These are phyloP conservation scores for Trinectes maculatus DNA, from an alignment of 2,113 vertebrate genomes.

Conservation along the genomic window DNA sequence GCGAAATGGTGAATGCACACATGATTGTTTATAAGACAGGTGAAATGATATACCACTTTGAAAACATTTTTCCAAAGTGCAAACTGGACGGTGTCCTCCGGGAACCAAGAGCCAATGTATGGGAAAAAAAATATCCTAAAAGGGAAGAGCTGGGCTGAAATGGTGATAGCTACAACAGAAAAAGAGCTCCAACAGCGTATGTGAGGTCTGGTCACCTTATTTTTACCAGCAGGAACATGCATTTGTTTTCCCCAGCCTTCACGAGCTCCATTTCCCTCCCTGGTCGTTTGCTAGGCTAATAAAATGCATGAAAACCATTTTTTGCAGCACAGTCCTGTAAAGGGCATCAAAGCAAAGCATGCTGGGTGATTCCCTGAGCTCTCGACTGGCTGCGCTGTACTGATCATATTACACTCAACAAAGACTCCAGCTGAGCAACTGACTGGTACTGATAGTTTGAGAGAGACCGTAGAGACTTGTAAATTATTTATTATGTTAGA, in stretches of 20 bases:
- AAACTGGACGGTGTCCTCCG: slow-evolving; percentile 22
- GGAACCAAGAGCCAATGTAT: slow-evolving; percentile 6
- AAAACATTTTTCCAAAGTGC: too few species aligned
- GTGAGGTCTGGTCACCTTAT: slow-evolving; percentile 27
- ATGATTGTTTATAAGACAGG: slow-evolving; percentile 10
- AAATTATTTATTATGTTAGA: slow-evolving; percentile 35
- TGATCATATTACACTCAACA: slow-evolving; percentile 64
- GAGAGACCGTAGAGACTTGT: slow-evolving; percentile 12
- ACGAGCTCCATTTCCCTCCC: slow-evolving; percentile 23
- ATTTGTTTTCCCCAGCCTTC: slow-evolving; percentile 49
- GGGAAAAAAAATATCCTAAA: slow-evolving; percentile 27
- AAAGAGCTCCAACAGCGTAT: slow-evolving; percentile 15
- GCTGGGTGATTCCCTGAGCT: slow-evolving; percentile 56
- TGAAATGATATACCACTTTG: too few species aligned
- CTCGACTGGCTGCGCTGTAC: slow-evolving; percentile 53
- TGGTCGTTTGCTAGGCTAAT: slow-evolving; percentile 52
- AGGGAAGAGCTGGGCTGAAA: slow-evolving; percentile 25
- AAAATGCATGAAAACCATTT: slow-evolving; percentile 55
- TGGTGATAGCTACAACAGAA: slow-evolving; percentile 29
- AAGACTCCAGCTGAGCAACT: slow-evolving; percentile 42
- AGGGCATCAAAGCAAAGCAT: slow-evolving; percentile 48
- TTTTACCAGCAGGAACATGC: slow-evolving; percentile 40
- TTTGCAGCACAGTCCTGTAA: slow-evolving; percentile 54
- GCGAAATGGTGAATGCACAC: slow-evolving; percentile 1
- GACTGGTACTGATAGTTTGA: slow-evolving; percentile 35